Evolutionary conservation across 2,113 vertebrate genomes (phyloP), one percentile per base, ranked within the genome.

Genomic region (Sceloporus undulatus): DNA sequence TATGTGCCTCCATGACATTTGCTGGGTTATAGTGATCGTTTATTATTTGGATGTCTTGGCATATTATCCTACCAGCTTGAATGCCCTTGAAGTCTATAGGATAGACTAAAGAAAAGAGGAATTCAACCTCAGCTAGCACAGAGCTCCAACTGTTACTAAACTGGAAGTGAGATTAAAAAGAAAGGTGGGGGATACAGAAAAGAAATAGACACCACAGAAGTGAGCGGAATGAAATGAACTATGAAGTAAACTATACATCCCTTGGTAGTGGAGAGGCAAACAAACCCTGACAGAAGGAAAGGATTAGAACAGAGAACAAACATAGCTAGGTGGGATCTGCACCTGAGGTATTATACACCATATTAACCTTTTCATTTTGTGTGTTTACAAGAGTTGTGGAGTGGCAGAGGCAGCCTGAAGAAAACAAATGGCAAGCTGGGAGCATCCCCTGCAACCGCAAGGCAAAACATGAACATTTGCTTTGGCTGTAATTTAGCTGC

Each of bases 1-100:
- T 1, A 81, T 34, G 79, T 0, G 7, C 27, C 27, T 87, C 14
- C 11, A 77, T 62, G 29, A 0, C 0, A 14, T 2, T 19, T 18
- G 86, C n/a, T 70, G 80, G 85, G 88, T 78, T 6, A 14, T 38
- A 1, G 59, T 79, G 85, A 87, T 56, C 0, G 62, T 3, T 9
- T 56, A 1, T 23, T 77, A 38, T 70, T 10, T 76, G 6, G 54
- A 27, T 1, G 54, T 48, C 18, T 0, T 59, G 59, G 38, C 76
- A 29, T 29, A 18, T 88, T 62, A 0, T 5, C 18, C 85, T 59
- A 4, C 74, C 4, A 1, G 38, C 66, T 71, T 2, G 4, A 91
- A 13, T 68, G 38, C 18, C 0, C 1, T 21, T 0, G 0, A 2
- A 1, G 1, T 11, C 0, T 9, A 52, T 56, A 88, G 76, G 70